A percentile compares a stretch with the other conserved stretches of the same genome.
Evolutionary conservation across 2,113 vertebrate species (phyloP).

Genomic region (Hylia prasina): DNA sequence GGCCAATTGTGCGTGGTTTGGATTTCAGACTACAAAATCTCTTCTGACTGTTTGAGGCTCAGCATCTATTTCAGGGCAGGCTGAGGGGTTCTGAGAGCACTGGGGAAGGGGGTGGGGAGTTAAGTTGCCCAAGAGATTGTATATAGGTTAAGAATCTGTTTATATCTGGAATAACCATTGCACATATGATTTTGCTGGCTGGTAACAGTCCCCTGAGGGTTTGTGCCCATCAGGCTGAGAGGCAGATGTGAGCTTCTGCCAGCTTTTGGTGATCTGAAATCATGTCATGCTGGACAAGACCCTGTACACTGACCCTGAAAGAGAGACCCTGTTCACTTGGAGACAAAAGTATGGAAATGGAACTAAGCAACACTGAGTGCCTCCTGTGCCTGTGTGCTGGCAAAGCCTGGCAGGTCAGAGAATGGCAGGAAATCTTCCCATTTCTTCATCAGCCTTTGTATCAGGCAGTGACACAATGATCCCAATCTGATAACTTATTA

Average conservation of each 20-base stretch:
- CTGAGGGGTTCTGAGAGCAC: slow-evolving; percentile 9
- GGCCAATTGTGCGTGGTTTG: slow-evolving; percentile 3
- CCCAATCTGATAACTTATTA: neutral
- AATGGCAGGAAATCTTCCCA: neutral
- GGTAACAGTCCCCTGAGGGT: neutral
- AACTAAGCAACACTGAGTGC: neutral
- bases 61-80: slow-evolving; percentile 18
- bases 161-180: neutral
- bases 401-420: neutral
- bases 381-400: neutral
- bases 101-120: neutral
- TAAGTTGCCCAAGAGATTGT: neutral
- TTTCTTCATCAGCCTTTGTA: neutral
- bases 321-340: neutral
- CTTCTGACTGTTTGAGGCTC: slow-evolving; percentile 38
- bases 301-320: neutral
- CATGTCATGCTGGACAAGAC: neutral
- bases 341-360: neutral
- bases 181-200: neutral
- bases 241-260: neutral
- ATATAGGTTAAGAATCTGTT: neutral
- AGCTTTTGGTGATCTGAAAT: neutral
- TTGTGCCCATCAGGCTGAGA: neutral
- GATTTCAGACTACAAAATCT: slow-evolving; percentile 8
- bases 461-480: neutral